Evolutionary conservation across 2,888 invertebrate genomes (phyloP).

Genomic region (Aleiodes testaceus): DNA sequence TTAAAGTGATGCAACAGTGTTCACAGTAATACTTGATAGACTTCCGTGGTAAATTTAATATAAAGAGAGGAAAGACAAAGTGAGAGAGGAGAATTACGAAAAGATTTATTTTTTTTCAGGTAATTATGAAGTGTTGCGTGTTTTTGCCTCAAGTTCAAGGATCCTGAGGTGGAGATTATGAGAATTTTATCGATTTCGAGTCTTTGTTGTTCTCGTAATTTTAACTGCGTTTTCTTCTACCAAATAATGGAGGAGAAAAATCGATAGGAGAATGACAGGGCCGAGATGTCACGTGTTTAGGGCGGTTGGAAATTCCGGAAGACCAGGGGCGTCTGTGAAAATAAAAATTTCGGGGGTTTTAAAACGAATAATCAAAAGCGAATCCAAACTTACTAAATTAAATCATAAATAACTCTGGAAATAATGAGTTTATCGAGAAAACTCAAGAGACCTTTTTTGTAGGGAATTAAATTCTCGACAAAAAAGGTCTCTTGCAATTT

Average conservation of each 20-base stretch:
- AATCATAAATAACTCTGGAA: no score
- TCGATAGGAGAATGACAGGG: conserved; percentile 5
- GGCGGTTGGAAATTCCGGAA: not conserved
- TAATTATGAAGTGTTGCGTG: not conserved
- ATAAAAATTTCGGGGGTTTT: not conserved
- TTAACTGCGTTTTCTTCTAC: no score
- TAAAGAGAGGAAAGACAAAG: no score
- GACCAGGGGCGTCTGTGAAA: not conserved
- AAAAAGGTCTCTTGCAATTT: no score
- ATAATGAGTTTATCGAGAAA: no score
- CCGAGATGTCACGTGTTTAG: not conserved
- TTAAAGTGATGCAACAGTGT: conserved; percentile 29
- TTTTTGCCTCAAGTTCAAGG: not conserved
- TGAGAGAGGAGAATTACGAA: not conserved
- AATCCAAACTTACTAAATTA: no score
- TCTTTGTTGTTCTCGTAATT: no score
- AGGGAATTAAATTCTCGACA: no score
- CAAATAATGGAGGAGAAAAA: not conserved
- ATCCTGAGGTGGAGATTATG: no score
- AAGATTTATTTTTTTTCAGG: no score
- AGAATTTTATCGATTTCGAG: not conserved
- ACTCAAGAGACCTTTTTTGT: no score
- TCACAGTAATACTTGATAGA: conserved; percentile 14
- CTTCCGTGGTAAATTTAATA: conserved; percentile 7
- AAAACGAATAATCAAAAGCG: no score